Evolutionary conservation across 2,797 vertebrate genomes (phyloP), one percentile per base, ranked within the genome.

Genomic region (Phyllotis vaccarum): DNA sequence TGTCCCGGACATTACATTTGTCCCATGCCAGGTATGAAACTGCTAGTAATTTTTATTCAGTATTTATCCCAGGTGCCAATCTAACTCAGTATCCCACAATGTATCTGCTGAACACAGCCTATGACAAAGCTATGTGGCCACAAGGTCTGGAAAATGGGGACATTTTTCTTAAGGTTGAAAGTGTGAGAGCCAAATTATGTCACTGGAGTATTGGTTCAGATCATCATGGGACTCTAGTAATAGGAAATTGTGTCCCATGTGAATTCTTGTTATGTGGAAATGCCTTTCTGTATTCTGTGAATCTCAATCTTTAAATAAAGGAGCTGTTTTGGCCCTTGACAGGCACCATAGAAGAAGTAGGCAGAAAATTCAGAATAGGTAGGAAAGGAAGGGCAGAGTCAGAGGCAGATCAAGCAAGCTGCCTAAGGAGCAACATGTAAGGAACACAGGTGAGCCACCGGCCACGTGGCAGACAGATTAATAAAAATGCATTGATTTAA

Each of bases 41-140:
- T 52, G 29, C 21, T 62, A 68, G 21, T 16, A 40, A 56, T 34
- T 70, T 70, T 7, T 21, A 79, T 52, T 76, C 27, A 37, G 49
- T 89, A 3, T 64, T 93, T 78, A 78, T 27, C 80, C 64, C 85
- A 79, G 94, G 82, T 92, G 94, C 78, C 68, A 74, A 70, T n/a
- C 83, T 93, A 95, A 86, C 17, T 37, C 10, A 21, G n/a, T 12
- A 72, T 49, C 74, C 22, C 75, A 17, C 87, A 29, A 78, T 82
- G 62, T 60, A 66, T 72, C 75, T 88, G 66, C 60, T 34, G 56
- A 37, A 40, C 52, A 64, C 60, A 72, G 54, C 34, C 75, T 29
- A 1, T 54, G 75, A 83, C 58, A 75, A 68, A 83, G 37, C 17
- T 37, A 34, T 54, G 46, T 10, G 17, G 46, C 90, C 37, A 82